phyloP scores from a whole-genome alignment of 2,888 invertebrate genomes.

The Macrosiphum euphorbiae region DNA sequence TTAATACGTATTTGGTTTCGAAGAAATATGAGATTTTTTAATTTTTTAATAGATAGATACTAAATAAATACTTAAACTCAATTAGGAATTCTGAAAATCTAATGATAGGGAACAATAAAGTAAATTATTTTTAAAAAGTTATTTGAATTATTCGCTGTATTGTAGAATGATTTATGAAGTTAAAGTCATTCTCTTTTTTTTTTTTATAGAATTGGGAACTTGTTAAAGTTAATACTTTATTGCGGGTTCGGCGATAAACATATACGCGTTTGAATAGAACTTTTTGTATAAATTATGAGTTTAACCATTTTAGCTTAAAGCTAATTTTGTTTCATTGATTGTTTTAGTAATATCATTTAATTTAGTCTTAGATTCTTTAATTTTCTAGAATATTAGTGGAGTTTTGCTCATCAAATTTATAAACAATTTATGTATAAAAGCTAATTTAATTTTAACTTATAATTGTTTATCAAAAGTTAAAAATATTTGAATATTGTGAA shows the following conservation, averaged over 20 bases:
- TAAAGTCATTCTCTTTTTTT: not conserved
- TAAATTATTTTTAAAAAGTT: not conserved
- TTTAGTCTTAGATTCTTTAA: not conserved
- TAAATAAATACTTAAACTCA: not conserved
- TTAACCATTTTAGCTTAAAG: not conserved
- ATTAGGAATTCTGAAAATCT: not conserved
- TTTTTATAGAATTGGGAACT: not conserved
- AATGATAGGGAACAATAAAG: not conserved
- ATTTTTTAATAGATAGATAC: not conserved
- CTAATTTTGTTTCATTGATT: constrained; percentile 12
- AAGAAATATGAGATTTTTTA: not conserved
- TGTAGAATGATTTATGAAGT: not conserved
- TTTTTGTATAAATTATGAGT: constrained; percentile 20
- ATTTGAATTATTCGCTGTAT: not conserved
- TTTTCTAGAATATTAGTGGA: not conserved
- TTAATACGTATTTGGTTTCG: not conserved
- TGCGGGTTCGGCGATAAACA: not conserved
- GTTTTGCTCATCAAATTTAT: not conserved
- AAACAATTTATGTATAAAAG: not conserved
- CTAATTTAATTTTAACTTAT: not conserved
- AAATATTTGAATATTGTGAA: not conserved
- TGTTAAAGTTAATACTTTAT: constrained; percentile 2
- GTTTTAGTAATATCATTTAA: not conserved
- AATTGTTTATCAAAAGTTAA: not conserved
- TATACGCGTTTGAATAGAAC: not conserved